phyloP scores from a whole-genome alignment of 2,888 invertebrate genomes.

The Phlogophora meticulosa region DNA sequence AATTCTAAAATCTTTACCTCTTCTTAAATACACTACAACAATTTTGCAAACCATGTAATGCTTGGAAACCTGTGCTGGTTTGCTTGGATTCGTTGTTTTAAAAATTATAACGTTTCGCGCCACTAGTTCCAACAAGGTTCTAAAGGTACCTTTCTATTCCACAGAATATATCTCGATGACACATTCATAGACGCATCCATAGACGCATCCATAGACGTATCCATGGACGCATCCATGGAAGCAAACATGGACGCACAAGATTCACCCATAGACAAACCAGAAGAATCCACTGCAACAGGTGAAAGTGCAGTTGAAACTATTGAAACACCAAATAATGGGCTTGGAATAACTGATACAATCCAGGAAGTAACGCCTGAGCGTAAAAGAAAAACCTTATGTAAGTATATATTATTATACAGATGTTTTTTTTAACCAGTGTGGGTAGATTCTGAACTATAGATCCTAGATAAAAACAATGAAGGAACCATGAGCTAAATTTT shows the following conservation, averaged over 20 bases:
- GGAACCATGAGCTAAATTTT: too few relatives aligned
- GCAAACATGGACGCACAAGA: too few relatives aligned
- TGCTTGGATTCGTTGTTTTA: too few relatives aligned
- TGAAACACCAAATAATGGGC: not conserved
- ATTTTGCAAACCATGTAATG: too few relatives aligned
- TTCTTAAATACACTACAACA: too few relatives aligned
- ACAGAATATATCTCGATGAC: constrained; percentile 50
- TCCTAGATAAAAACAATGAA: too few relatives aligned
- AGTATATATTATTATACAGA: constrained; percentile 17
- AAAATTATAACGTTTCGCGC: too few relatives aligned
- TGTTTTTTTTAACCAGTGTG: too few relatives aligned
- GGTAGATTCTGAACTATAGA: too few relatives aligned
- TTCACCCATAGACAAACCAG: not conserved
- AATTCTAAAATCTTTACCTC: too few relatives aligned
- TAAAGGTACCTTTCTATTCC: constrained; percentile 5
- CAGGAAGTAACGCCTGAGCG: not conserved
- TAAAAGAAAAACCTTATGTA: constrained; percentile 17
- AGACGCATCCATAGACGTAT: constrained; percentile 10
- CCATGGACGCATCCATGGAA: not conserved
- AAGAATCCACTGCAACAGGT: not conserved
- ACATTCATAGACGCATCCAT: not conserved
- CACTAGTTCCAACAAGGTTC: not conserved
- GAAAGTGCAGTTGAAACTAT: not conserved
- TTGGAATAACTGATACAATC: not conserved
- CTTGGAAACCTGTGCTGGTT: too few relatives aligned